Evolutionary conservation across 2,797 vertebrate genomes (phyloP).

Genomic region (Neoniphon sammara): DNA sequence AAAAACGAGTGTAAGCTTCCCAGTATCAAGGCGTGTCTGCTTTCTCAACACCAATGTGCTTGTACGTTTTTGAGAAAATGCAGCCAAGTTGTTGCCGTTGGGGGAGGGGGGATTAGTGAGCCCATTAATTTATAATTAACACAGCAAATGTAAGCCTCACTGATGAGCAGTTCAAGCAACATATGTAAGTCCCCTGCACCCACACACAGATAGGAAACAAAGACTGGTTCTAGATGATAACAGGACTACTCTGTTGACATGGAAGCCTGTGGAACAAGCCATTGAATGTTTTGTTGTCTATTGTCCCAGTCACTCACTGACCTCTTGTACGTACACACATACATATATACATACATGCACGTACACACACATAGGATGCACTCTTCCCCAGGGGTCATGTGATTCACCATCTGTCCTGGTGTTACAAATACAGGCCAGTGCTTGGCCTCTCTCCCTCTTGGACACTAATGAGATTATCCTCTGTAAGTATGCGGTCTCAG

Average conservation of each 20-base stretch:
- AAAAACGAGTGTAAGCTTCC: background rate
- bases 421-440: constrained; percentile 70
- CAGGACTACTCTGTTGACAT: constrained; percentile 47
- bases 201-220: constrained; percentile 33
- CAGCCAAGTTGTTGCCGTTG: background rate
- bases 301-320: constrained; percentile 69
- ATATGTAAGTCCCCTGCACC: background rate
- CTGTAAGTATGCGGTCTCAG: constrained; percentile 80
- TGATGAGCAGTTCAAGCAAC: constrained; percentile 8
- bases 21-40: constrained; percentile 31
- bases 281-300: constrained; percentile 77
- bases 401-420: constrained; percentile 80
- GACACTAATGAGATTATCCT: constrained; percentile 84
- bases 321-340: constrained; percentile 57
- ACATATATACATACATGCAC: constrained; percentile 20
- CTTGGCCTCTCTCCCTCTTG: constrained; percentile 58
- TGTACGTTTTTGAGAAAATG: background rate
- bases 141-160: constrained; percentile 12
- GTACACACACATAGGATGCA: constrained; percentile 4
- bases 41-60: background rate
- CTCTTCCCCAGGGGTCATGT: constrained; percentile 75
- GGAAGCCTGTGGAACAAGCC: constrained; percentile 79
- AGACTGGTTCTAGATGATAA: constrained; percentile 45
- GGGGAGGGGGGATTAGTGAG: background rate
- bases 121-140: constrained; percentile 21